Evolutionary conservation across 2,113 vertebrate genomes (phyloP).

Genomic region (Tragelaphus strepsiceros): DNA sequence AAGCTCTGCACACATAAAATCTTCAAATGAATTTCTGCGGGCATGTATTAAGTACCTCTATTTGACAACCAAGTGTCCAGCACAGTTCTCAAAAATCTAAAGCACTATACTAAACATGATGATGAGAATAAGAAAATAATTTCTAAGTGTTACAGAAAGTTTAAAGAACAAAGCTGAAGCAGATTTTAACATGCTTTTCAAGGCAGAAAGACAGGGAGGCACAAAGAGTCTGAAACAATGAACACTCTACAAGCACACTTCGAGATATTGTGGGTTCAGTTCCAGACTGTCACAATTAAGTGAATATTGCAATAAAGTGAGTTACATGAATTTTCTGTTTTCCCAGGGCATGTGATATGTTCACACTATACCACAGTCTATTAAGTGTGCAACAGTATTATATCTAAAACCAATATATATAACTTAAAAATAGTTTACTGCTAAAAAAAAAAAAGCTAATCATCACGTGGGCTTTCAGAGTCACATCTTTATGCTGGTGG

Average conservation of each 20-base stretch:
- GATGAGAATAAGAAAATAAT: neutral
- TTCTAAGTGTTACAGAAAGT: neutral
- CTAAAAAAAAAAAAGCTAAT: neutral
- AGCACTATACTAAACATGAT: neutral
- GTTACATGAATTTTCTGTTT: neutral
- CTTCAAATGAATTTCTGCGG: neutral
- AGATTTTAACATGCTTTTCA: neutral
- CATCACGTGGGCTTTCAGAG: neutral
- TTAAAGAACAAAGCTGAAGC: neutral
- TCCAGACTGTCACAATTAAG: neutral
- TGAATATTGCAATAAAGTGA: neutral
- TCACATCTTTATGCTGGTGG: neutral
- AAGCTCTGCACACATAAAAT: neutral
- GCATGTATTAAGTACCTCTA: neutral
- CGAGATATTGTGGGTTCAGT: rapidly evolving
- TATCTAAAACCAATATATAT: neutral
- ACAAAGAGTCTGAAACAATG: neutral
- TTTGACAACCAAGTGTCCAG: neutral
- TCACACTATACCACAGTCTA: neutral
- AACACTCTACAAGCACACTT: neutral
- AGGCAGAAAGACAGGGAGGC: neutral
- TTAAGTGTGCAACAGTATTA: neutral
- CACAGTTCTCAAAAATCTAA: neutral
- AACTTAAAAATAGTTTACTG: neutral
- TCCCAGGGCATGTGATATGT: neutral